Evolutionary conservation across 2,797 vertebrate species (phyloP), one percentile per base, ranked within the genome.

Genomic region (Acipenser ruthenus): DNA sequence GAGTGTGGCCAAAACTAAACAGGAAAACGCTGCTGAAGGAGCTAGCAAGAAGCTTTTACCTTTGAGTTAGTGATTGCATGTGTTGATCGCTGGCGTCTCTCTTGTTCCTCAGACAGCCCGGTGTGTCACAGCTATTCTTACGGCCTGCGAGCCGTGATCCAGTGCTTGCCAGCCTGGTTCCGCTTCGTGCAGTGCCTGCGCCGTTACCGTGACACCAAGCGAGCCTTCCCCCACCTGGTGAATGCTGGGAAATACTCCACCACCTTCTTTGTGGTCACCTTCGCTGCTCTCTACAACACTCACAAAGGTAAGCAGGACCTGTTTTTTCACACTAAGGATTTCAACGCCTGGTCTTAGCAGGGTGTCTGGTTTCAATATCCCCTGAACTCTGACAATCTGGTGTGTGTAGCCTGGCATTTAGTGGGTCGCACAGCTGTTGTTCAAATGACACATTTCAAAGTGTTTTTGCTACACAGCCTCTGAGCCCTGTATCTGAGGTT

Each of bases 181-280:
- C 91, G 97, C 65, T 99, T 99, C 68, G 90, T 96, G 82, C 97
- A 99, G 88, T 99, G 97, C 90, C 93, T 99, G 80, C 91, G 97
- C 65, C 92, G 96, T 76, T 99, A 99, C 83, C 88, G 94, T 13
- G 97, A 99, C 87, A 94, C 95, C 73, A 97, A 92, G 78, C 90
- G 95, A 71, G 95, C 96, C 73, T 99, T 99, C 80, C 94, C 94
- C 77, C 96, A 99, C 83, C 86, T 99, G 77, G 92, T 93, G 53
- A 99, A 99, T 4, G 97, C 97, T 15, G 97, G 97, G 76, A 99
- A 99, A 84, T 99, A 99, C 79, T 97, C 96, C 68, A 99, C 96
- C 47, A 95, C 95, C 73, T 99, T 99, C 89, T 99, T 99, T 37
- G 93, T 90, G 47, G 95, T 99, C 83, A 97, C 93, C 58, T 99